A percentile compares a stretch with the other conserved stretches of the same genome.
Conservation (phyloP, 2,113 vertebrate species). For the Eurystomus gularis region DNA sequence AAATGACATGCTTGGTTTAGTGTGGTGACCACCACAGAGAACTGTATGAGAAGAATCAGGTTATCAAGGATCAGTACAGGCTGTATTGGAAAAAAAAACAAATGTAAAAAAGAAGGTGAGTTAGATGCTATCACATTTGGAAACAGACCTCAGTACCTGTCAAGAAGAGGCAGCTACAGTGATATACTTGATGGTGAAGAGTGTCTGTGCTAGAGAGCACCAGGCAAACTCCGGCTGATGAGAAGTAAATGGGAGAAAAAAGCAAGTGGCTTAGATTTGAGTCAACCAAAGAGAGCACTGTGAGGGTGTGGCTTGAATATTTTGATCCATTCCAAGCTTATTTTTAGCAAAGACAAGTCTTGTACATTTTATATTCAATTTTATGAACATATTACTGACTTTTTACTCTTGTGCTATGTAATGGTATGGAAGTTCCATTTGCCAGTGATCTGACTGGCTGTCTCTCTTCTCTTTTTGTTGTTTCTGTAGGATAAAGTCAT, state of each 20-base stretch:
- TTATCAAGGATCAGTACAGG: not conserved
- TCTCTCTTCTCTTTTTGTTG: slow-evolving; percentile 18
- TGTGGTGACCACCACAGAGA: not conserved
- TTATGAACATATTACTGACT: not conserved
- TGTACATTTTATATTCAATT: not conserved
- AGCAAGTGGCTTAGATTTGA: not conserved
- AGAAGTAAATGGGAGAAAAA: not conserved
- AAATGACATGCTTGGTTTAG: fast-evolving
- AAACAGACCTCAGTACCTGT: not conserved
- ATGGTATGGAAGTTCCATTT: not conserved
- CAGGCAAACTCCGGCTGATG: not conserved
- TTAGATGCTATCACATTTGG: not conserved
- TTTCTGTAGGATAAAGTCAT: slow-evolving; percentile 88
- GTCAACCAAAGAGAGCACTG: not conserved
- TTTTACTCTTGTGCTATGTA: not conserved
- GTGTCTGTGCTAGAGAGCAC: not conserved
- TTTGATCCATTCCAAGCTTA: not conserved
- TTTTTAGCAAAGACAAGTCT: not conserved
- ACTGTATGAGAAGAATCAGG: not conserved
- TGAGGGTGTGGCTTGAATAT: not conserved
- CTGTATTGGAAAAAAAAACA: fast-evolving
- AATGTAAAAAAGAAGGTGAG: no score
- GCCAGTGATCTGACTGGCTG: not conserved
- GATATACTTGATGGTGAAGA: not conserved
- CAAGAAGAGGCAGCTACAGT: not conserved